Evolutionary conservation across 2,113 vertebrate species (phyloP).

Genomic region (cattle (Bos taurus)): DNA sequence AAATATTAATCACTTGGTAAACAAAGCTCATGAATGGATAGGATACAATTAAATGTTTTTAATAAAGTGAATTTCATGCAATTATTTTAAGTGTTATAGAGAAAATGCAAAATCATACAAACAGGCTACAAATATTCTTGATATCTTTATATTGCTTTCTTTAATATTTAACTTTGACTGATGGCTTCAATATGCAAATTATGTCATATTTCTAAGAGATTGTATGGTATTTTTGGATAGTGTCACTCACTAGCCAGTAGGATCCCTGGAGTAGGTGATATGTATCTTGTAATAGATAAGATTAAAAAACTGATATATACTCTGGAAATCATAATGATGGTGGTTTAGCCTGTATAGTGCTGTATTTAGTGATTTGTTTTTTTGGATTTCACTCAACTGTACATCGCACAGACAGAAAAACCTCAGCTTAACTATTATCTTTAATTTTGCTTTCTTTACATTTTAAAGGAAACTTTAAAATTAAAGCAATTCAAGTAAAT

Average conservation of each 20-base stretch:
- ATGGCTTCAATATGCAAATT: neutral
- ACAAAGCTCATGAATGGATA: neutral
- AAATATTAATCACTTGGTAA: neutral
- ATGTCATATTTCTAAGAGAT: neutral
- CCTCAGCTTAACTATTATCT: neutral
- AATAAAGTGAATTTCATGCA: neutral
- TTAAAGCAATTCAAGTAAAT: slow-evolving; percentile 42
- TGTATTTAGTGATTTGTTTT: slow-evolving; percentile 12
- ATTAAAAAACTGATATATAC: neutral
- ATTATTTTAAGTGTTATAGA: neutral
- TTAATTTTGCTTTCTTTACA: slow-evolving; percentile 23
- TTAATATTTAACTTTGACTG: neutral
- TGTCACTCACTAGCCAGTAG: neutral
- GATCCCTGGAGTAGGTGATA: neutral
- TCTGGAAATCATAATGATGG: neutral
- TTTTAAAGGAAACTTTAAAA: slow-evolving; percentile 43
- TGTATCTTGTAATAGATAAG: neutral
- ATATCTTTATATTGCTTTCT: neutral
- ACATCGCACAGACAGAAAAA: neutral
- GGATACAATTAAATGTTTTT: neutral
- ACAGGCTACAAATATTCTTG: neutral
- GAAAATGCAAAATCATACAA: neutral
- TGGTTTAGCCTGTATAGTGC: neutral
- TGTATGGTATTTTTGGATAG: neutral
- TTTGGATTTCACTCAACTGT: neutral